Evolutionary conservation across 1,140 invertebrate species (phyloP), one percentile per base, ranked within the genome.

Genomic region (Stratiolaelaps scimitus): DNA sequence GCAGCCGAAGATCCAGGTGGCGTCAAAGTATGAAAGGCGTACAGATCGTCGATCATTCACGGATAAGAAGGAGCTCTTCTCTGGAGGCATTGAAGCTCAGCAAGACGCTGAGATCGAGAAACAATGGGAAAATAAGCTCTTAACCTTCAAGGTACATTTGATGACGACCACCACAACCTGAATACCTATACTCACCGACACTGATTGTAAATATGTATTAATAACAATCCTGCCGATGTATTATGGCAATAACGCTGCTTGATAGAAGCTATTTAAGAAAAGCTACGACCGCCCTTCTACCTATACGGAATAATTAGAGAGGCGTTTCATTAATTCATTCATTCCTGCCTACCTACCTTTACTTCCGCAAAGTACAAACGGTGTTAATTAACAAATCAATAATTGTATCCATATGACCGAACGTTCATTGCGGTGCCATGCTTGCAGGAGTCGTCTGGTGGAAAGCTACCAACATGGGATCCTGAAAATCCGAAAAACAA

Each of bases 21-120:
- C 78, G 69, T 79, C 76, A 72, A 81, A 82, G 71, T 82, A 80
- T 72, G 81, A 82, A 70, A 72, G 81, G 53, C 78, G 80, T 67
- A 80, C 78, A 45, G 81, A 82, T 71, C 75, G 77, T 67, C 69
- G 80, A 68, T 74, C 75, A 28, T 81, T 77, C 70, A 71, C 64
- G 30, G 76, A 80, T 65, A 75, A 79, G 69, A 75, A 75, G 69
- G 69, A 70, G 26, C 67, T 80, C 13, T 80, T 75, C 69, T 70
- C 75, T 67, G 77, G 77, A 19, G 72, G 72, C 20, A 71, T 69
- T 26, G 68, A 71, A 45, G 64, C 69, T 7, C 64, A 69, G 19
- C 45, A 70, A 13, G 70, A 72, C 34, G 64, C 65, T 17, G 29
- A 44, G 13, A 29, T 67, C 29, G 71, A 66, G 20, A 68, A 69